phyloP scores from a whole-genome alignment of 1,140 invertebrate genomes.

The Lucilia sericata region DNA sequence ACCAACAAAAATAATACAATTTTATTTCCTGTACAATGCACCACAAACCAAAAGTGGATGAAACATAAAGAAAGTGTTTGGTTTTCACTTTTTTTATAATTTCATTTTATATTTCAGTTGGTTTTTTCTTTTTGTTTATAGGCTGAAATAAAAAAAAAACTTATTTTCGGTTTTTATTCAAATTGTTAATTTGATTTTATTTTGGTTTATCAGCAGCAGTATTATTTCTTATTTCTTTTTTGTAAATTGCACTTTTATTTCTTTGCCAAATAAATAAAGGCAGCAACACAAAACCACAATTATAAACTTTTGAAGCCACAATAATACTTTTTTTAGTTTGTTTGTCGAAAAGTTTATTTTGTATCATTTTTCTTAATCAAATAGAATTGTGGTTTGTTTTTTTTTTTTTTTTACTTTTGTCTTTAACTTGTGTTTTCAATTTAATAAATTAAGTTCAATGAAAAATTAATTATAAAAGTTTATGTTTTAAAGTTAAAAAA shows the following conservation, averaged over 20 bases:
- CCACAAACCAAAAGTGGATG: not conserved
- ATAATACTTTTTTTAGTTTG: not conserved
- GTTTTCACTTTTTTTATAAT: constrained; percentile 10
- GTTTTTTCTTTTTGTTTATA: constrained; percentile 8
- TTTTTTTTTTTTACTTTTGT: too few species aligned
- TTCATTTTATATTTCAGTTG: not conserved
- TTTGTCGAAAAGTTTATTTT: not conserved
- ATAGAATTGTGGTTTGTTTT: not conserved
- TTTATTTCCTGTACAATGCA: constrained; percentile 16
- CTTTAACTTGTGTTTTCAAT: too few species aligned
- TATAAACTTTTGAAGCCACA: not conserved
- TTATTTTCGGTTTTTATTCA: not conserved
- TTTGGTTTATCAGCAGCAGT: constrained; percentile 12
- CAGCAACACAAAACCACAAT: not conserved
- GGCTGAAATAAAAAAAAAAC: constrained; percentile 10
- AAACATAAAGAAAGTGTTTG: constrained; percentile 1
- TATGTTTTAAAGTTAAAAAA: too few species aligned
- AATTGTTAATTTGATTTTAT: constrained; percentile 23
- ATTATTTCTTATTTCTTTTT: not conserved
- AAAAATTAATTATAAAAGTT: too few species aligned
- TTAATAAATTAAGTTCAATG: too few species aligned
- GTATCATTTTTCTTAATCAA: constrained; percentile 9
- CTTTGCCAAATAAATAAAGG: constrained; percentile 16
- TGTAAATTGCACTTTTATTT: constrained; percentile 12
- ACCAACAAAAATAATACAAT: not conserved